Conservation (phyloP, 2,797 vertebrate genomes). For the Melanotaenia pygmaea region DNA sequence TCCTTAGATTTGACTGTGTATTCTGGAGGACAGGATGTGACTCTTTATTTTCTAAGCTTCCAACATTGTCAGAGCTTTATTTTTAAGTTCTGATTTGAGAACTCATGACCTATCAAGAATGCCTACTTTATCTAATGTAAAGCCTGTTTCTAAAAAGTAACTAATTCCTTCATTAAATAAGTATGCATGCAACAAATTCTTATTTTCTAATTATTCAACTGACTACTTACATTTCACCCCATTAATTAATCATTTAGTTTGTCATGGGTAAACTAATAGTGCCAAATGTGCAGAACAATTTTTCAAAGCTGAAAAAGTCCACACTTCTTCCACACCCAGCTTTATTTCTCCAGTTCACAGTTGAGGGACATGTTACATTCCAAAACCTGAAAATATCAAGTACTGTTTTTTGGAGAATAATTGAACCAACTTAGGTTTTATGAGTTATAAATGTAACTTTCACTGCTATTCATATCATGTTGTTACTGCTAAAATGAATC, state of each 20-base stretch:
- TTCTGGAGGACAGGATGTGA: background rate
- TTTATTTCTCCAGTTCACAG: no score
- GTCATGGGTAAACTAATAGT: background rate
- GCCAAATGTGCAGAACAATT: background rate
- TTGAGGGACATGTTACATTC: background rate
- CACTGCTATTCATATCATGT: background rate
- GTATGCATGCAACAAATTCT: no score
- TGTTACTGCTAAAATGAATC: background rate
- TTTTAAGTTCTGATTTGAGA: slow-evolving; percentile 8
- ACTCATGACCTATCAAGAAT: slow-evolving; percentile 16
- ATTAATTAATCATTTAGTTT: background rate
- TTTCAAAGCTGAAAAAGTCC: background rate
- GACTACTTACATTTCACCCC: no score
- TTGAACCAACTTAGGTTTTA: background rate
- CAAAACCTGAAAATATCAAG: background rate
- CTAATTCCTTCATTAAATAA: background rate
- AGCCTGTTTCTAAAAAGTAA: background rate
- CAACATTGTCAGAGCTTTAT: slow-evolving; percentile 21
- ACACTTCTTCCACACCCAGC: background rate
- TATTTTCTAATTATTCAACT: no score
- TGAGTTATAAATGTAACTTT: background rate
- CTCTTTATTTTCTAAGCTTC: slow-evolving; percentile 16
- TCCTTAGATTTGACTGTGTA: background rate
- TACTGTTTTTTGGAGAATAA: background rate
- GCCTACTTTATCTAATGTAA: background rate